phyloP scores from a whole-genome alignment of 1,140 invertebrate species.

The Aphelenchoides besseyi region DNA sequence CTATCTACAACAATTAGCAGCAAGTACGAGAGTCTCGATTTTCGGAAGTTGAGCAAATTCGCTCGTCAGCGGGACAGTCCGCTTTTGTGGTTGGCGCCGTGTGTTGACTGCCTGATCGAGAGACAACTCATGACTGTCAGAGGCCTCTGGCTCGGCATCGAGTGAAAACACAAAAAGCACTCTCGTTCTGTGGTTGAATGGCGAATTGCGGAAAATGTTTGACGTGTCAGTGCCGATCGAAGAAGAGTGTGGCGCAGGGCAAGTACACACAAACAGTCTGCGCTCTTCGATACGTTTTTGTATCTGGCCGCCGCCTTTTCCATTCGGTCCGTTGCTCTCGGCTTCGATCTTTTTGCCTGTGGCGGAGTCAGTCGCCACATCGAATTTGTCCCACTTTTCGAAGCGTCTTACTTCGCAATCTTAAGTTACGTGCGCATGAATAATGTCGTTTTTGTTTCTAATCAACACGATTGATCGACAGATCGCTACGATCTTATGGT shows the following conservation, averaged over 20 bases:
- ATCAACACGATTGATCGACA: too few species aligned
- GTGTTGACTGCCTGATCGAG: too few species aligned
- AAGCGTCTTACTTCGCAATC: not conserved
- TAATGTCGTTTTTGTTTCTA: not conserved
- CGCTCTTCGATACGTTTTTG: not conserved
- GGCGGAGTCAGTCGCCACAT: not conserved
- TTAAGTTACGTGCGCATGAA: not conserved
- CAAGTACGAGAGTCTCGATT: too few species aligned
- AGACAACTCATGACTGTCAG: too few species aligned
- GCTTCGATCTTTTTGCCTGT: not conserved
- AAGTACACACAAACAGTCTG: not conserved
- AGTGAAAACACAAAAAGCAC: not conserved
- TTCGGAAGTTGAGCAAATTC: too few species aligned
- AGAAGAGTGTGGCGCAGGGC: not conserved
- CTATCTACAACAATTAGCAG: too few species aligned
- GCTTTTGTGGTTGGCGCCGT: too few species aligned
- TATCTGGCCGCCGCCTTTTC: not conserved
- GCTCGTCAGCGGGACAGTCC: too few species aligned
- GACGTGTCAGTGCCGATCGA: too few species aligned
- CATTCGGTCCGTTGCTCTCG: not conserved
- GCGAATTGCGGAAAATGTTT: constrained; percentile 3
- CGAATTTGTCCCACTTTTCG: too few species aligned
- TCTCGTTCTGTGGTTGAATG: not conserved
- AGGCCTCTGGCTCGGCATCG: not conserved
- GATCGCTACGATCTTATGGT: too few species aligned